Evolutionary conservation across 2,888 invertebrate genomes (phyloP), one percentile per base, ranked within the genome.

Genomic region (Neuroscelio doddi): DNA sequence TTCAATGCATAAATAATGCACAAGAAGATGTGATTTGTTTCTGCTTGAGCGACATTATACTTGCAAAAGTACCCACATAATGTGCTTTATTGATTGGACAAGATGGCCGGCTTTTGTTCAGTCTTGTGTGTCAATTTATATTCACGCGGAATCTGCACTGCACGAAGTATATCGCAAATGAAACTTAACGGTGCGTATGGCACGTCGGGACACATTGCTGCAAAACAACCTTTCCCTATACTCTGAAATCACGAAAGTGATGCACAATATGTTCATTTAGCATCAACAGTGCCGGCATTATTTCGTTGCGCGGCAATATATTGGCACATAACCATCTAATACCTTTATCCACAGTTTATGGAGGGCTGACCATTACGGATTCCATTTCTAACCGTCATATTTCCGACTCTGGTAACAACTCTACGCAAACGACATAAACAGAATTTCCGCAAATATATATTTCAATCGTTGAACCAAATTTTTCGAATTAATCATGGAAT

Each of bases 51-150:
- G 21, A 21, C 21, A 5, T 21, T 21, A 21, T 30, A 30, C 30
- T 9, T 30, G 14, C 17, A 38, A 38, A 38, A 8, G 17, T 14
- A 9, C 5, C 16, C 49, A 34, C 50, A 38, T 64, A 50, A 64
- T 55, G 45, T 46, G 59, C 50, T 55, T 59, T 59, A 64, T 64
- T 57, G 55, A 50, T 55, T 34, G 51, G 14, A 44, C 59, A 59
- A 58, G 53, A 45, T 39, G 64, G 58, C 50, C 12, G 21, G 26
- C 59, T 64, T 57, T 59, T 59, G 58, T 58, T 47, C 58, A 46
- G 58, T 53, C 47, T 53, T 38, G 51, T 39, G 51, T 36, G 26
- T 56, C 50, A 49, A 62, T 63, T 55, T 56, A 52, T 51, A 56
- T 63, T 52, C 47, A 52, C 42, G 32, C 44, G 44, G 17, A 38